Conservation (phyloP, 1,140 invertebrate genomes). For the Psilanteris sp. region DNA sequence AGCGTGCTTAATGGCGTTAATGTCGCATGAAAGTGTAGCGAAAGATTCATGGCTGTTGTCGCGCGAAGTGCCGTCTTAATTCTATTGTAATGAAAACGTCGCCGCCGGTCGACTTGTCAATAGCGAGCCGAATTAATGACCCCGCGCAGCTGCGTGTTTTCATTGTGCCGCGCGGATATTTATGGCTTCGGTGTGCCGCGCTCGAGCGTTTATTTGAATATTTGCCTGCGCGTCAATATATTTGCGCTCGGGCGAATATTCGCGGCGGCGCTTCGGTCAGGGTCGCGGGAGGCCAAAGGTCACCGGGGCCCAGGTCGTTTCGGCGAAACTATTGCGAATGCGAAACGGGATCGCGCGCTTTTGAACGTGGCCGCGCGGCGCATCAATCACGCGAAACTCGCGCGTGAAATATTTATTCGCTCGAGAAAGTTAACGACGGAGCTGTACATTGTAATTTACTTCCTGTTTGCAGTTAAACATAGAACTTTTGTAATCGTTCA, state of each 20-base stretch:
- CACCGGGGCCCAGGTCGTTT: no score
- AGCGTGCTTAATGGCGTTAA: slow-evolving; percentile 39
- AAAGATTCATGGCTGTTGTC: slow-evolving; percentile 41
- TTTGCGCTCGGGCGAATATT: no score
- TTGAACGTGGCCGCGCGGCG: no score
- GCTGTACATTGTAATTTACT: not conserved
- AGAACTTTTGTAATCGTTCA: not conserved
- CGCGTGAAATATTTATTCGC: slow-evolving; percentile 2
- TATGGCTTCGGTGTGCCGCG: slow-evolving; percentile 37
- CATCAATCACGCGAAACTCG: slow-evolving; percentile 1
- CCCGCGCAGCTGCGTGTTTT: slow-evolving; percentile 36
- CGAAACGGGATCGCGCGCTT: no score
- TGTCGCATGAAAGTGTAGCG: slow-evolving; percentile 38
- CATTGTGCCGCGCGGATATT: slow-evolving; percentile 37
- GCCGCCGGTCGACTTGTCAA: slow-evolving; percentile 37
- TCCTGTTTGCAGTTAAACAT: slow-evolving; percentile 2
- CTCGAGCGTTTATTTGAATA: no score
- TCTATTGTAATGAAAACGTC: slow-evolving; percentile 57
- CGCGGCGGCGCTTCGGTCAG: no score
- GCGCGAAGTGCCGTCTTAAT: slow-evolving; percentile 46
- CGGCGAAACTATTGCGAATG: not conserved
- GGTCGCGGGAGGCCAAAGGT: no score
- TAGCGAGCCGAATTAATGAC: slow-evolving; percentile 46
- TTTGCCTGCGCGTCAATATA: no score
- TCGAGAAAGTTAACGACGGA: not conserved